These are phyloP conservation scores for Bryconaethiops microstoma DNA, from an alignment of 2,797 vertebrate genomes.

Conservation along the genomic window DNA sequence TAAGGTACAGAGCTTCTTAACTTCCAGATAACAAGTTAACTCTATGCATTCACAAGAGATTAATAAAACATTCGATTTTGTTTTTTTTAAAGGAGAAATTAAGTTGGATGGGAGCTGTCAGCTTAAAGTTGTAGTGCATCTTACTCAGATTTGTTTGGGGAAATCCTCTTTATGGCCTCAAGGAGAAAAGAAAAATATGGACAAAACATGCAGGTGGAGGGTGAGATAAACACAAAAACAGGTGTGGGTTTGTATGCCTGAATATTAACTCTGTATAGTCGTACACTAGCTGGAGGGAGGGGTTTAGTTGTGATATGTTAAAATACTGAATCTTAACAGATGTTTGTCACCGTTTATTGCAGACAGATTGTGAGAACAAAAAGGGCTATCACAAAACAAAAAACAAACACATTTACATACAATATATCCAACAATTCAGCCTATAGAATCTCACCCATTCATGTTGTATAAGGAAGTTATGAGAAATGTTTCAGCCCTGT, in stretches of 20 bases:
- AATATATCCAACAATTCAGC: not conserved
- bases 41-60: not conserved
- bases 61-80: not conserved
- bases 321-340: not conserved
- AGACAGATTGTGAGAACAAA: not conserved
- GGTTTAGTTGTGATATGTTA: not conserved
- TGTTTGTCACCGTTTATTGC: not conserved
- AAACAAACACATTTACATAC: too few relatives aligned
- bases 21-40: not conserved
- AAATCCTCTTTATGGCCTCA: not conserved
- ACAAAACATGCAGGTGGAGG: not conserved
- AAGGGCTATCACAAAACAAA: not conserved
- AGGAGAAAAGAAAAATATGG: not conserved
- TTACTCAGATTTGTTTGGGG: not conserved
- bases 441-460: too few relatives aligned
- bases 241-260: not conserved
- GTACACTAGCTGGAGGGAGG: slow-evolving; percentile 1
- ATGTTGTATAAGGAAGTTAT: too few relatives aligned
- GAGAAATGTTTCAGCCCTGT: too few relatives aligned
- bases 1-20: not conserved
- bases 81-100: not conserved
- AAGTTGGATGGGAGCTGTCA: not conserved
- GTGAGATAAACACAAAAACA: slow-evolving; percentile 1
- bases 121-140: not conserved
- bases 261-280: not conserved